phyloP scores from a whole-genome alignment of 2,888 invertebrate species.

The Orthosia cruda region DNA sequence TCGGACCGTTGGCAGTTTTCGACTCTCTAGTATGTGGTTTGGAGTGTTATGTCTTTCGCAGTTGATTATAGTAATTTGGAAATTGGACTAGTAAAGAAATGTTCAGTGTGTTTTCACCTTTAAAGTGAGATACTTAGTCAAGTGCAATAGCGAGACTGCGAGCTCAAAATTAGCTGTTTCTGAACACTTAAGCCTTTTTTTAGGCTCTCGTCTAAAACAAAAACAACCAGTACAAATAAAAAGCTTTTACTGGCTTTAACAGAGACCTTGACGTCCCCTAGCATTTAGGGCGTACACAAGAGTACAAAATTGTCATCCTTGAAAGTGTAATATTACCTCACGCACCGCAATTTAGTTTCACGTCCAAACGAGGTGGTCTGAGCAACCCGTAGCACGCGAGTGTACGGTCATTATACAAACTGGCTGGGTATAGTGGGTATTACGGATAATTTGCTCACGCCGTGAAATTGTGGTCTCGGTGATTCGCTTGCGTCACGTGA shows the following conservation, averaged over 20 bases:
- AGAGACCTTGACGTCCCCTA: conserved; percentile 30
- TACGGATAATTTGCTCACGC: conserved; percentile 65
- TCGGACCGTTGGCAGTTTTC: conserved; percentile 33
- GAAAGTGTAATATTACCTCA: conserved; percentile 64
- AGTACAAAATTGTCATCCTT: conserved; percentile 64
- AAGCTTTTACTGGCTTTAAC: neutral
- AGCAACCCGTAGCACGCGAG: conserved; percentile 62
- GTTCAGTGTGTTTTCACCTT: neutral
- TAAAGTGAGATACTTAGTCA: neutral
- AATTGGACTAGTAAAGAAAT: neutral
- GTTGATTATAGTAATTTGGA: conserved; percentile 2
- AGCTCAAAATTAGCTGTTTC: too few relatives aligned
- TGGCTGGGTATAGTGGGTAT: conserved; percentile 36
- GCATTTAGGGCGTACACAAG: conserved; percentile 39
- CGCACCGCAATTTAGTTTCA: conserved; percentile 71
- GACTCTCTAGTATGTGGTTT: conserved; percentile 11
- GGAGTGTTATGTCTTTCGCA: conserved; percentile 7
- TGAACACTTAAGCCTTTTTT: too few relatives aligned
- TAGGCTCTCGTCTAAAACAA: neutral
- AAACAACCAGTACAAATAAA: neutral
- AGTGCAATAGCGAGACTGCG: neutral
- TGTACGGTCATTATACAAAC: conserved; percentile 61
- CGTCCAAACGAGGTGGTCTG: conserved; percentile 65
- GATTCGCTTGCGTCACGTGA: conserved; percentile 65
- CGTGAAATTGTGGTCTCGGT: conserved; percentile 60